Conservation (phyloP, 2,797 vertebrate genomes). For the Aphelocoma californica region DNA sequence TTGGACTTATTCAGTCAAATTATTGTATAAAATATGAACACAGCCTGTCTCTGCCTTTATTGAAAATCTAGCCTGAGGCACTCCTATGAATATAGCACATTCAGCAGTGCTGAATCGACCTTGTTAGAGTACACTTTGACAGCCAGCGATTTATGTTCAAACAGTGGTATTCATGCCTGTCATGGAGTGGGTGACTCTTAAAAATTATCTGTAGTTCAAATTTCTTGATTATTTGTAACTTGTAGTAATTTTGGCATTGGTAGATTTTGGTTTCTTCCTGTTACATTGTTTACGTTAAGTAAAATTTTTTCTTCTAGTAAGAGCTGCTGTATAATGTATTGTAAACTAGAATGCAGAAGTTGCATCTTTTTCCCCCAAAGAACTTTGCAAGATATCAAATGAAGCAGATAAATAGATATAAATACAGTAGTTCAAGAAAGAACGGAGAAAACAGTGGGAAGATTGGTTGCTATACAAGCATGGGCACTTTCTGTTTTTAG, state of each 20-base stretch:
- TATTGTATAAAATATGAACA: neutral
- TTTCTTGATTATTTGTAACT: neutral
- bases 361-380: neutral
- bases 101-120: neutral
- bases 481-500: conserved; percentile 78
- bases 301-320: neutral
- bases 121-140: neutral
- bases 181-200: neutral
- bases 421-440: conserved; percentile 60
- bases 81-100: neutral
- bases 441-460: neutral
- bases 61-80: conserved; percentile 63
- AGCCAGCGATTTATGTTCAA: neutral
- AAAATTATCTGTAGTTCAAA: neutral
- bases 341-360: conserved; percentile 50
- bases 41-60: conserved; percentile 16
- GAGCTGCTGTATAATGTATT: conserved; percentile 49
- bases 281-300: neutral
- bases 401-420: conserved; percentile 80
- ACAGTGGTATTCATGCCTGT: neutral
- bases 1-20: conserved; percentile 41
- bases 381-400: conserved; percentile 71
- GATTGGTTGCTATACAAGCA: conserved; percentile 19
- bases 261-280: neutral
- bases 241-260: neutral